phyloP scores from a whole-genome alignment of 2,888 invertebrate species.

The Mycogona germanica region DNA sequence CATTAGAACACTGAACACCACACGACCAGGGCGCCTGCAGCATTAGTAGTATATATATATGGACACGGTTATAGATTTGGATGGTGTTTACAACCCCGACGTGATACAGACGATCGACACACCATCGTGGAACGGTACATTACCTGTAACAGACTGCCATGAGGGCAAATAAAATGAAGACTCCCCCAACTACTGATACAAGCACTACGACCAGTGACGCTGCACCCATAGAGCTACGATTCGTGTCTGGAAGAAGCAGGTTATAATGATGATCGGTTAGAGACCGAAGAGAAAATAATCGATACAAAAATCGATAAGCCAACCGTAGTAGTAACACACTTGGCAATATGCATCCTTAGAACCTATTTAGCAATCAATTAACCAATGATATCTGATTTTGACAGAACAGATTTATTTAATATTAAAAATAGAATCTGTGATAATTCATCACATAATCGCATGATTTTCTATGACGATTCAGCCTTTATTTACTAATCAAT shows the following conservation, averaged over 20 bases:
- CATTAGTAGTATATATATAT: no score
- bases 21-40: slow-evolving; percentile 3
- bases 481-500: no score
- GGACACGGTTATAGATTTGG: neutral
- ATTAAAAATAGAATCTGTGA: no score
- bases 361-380: no score
- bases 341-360: no score
- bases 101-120: slow-evolving; percentile 7
- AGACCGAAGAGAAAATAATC: neutral
- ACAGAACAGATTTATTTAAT: no score
- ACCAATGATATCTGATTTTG: no score
- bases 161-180: slow-evolving; percentile 92
- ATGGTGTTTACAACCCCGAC: neutral
- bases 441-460: no score
- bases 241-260: slow-evolving; percentile 31
- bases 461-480: no score
- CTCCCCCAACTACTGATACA: slow-evolving; percentile 80
- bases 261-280: slow-evolving; percentile 2
- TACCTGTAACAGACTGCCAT: slow-evolving; percentile 93
- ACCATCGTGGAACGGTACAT: slow-evolving; percentile 15
- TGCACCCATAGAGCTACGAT: slow-evolving; percentile 44
- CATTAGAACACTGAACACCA: slow-evolving; percentile 11
- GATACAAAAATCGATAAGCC: neutral
- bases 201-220: slow-evolving; percentile 70
- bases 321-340: slow-evolving; percentile 7